A percentile compares a stretch with the other conserved stretches of the same genome.
Conservation (phyloP, 1,140 invertebrate species). For the Nylanderia fulva region DNA sequence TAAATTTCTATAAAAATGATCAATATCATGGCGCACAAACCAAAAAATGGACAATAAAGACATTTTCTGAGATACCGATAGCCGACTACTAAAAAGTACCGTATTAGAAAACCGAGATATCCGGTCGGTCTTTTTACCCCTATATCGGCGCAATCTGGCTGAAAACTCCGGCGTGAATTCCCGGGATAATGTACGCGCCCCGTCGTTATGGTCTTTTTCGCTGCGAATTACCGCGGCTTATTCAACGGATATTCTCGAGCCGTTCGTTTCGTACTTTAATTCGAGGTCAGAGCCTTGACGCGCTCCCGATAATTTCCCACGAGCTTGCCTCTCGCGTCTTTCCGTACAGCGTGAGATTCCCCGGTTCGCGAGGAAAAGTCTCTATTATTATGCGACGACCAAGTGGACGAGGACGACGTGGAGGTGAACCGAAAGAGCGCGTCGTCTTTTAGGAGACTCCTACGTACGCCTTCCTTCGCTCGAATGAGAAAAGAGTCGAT, state of each 20-base stretch:
- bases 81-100: not conserved
- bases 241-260: constrained; percentile 17
- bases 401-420: not conserved
- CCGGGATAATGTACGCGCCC: constrained; percentile 22
- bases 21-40: not conserved
- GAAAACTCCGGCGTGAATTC: constrained; percentile 18
- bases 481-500: constrained; percentile 28
- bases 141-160: constrained; percentile 43
- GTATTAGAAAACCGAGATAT: constrained; percentile 18
- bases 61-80: not conserved
- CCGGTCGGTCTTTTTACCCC: constrained; percentile 15
- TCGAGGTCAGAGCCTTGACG: constrained; percentile 40
- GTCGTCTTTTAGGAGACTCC: constrained; percentile 41
- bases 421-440: not conserved
- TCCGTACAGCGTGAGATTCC: not conserved
- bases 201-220: not conserved
- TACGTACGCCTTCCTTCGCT: not conserved
- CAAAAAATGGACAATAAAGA: constrained; percentile 28
- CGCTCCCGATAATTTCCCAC: constrained; percentile 42
- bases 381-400: constrained; percentile 1
- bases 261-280: constrained; percentile 43
- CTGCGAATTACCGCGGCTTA: constrained; percentile 39
- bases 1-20: not conserved
- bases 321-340: constrained; percentile 25
- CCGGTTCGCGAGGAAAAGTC: not conserved